Evolutionary conservation across 2,797 vertebrate genomes (phyloP).

Genomic region (Acrossocheilus fasciatus): DNA sequence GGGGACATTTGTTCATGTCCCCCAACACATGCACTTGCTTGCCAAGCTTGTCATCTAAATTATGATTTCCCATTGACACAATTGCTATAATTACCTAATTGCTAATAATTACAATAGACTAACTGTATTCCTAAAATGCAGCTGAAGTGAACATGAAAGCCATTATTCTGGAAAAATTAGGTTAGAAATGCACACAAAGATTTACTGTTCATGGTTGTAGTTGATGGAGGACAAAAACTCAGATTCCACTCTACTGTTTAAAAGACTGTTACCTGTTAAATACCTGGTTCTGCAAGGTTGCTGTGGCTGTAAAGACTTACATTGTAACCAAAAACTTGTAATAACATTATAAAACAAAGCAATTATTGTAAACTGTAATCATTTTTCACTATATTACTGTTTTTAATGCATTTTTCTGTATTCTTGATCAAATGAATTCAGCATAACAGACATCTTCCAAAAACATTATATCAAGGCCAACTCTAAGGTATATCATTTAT

Average conservation of each 20-base stretch:
- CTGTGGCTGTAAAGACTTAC: not conserved
- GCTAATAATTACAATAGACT: not conserved
- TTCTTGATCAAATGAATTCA: not conserved
- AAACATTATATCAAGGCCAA: not conserved
- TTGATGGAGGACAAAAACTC: not conserved
- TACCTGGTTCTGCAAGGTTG: not conserved
- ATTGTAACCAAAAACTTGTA: not conserved
- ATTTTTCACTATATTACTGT: not conserved
- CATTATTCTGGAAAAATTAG: not conserved
- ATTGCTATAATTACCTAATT: slow-evolving; percentile 27
- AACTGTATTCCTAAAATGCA: not conserved
- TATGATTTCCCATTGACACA: not conserved
- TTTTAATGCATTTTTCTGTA: not conserved
- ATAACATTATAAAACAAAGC: not conserved
- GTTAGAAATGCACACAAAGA: not conserved
- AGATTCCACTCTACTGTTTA: not conserved
- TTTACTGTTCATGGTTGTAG: not conserved
- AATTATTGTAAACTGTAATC: not conserved
- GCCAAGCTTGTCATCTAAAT: not conserved
- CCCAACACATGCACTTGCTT: not conserved
- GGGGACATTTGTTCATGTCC: not conserved
- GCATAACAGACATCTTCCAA: not conserved
- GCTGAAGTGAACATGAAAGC: not conserved
- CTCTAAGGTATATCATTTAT: not conserved
- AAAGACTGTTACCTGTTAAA: not conserved